These are phyloP conservation scores for Coendou prehensilis DNA, from an alignment of 2,797 vertebrate species.

Conservation along the genomic window DNA sequence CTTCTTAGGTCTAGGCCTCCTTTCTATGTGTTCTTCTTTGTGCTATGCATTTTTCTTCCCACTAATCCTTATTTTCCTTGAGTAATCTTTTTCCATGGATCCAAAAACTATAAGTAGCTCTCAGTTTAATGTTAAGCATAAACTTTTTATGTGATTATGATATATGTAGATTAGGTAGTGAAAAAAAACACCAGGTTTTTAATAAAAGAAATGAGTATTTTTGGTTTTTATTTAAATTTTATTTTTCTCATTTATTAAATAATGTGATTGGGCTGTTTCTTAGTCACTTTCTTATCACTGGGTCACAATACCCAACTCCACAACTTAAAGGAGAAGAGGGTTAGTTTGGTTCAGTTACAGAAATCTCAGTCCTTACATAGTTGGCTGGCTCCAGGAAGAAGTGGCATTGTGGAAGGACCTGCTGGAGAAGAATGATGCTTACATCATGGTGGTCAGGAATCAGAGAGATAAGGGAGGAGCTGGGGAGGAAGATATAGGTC, in stretches of 20 bases:
- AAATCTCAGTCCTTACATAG: too few relatives aligned
- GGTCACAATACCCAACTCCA: too few relatives aligned
- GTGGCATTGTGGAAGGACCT: too few relatives aligned
- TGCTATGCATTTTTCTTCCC: not conserved
- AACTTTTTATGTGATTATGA: not conserved
- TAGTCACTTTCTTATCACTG: too few relatives aligned
- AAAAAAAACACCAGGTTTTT: not conserved
- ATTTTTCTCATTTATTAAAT: not conserved
- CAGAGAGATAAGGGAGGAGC: too few relatives aligned
- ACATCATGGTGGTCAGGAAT: too few relatives aligned
- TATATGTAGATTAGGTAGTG: not conserved
- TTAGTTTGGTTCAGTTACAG: too few relatives aligned
- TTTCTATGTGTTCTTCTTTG: not conserved
- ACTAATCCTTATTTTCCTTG: not conserved
- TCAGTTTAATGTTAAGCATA: conserved; percentile 22
- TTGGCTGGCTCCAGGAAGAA: too few relatives aligned
- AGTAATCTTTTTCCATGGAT: not conserved
- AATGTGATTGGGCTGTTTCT: not conserved
- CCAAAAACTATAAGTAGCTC: not conserved
- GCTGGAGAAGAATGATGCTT: too few relatives aligned
- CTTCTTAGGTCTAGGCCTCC: not conserved
- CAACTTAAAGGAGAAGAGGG: too few relatives aligned
- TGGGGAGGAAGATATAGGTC: too few relatives aligned
- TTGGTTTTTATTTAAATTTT: conserved; percentile 13
- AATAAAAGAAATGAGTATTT: not conserved